A percentile compares a stretch with the other conserved stretches of the same genome.
These are phyloP conservation scores for Iphiclides podalirius DNA, from an alignment of 2,888 invertebrate genomes.

Conservation along the genomic window DNA sequence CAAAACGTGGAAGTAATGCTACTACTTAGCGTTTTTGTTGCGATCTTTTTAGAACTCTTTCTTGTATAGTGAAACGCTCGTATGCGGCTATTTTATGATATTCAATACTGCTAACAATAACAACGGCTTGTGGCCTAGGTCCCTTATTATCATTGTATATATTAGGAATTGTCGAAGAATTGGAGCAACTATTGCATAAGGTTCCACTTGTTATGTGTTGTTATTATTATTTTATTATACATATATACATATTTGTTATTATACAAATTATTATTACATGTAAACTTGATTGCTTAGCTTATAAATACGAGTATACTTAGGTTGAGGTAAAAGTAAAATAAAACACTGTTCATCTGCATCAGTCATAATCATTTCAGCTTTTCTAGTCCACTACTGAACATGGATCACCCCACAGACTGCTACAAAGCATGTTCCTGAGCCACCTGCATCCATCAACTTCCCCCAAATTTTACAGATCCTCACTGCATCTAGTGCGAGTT, in stretches of 20 bases:
- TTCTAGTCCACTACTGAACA: too few species aligned
- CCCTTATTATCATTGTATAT: constrained; percentile 11
- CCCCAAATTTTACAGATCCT: too few species aligned
- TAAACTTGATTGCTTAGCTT: background rate
- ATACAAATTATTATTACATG: background rate
- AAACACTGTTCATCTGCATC: too few species aligned
- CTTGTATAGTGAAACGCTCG: constrained; percentile 32
- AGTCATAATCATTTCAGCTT: too few species aligned
- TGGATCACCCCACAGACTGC: too few species aligned
- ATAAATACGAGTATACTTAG: too few species aligned
- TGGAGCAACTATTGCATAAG: constrained; percentile 1
- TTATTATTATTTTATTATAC: background rate
- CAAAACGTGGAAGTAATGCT: too few species aligned
- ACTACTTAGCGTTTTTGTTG: constrained; percentile 47
- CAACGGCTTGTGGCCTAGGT: constrained; percentile 37
- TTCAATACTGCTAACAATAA: constrained; percentile 52
- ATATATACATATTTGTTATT: too few species aligned
- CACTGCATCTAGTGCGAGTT: too few species aligned
- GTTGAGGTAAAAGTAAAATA: too few species aligned
- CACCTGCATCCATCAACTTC: too few species aligned
- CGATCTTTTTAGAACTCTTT: constrained; percentile 38
- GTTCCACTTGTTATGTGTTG: background rate
- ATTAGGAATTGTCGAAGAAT: background rate
- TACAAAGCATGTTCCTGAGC: too few species aligned
- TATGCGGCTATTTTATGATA: constrained; percentile 47